A percentile compares a stretch with the other conserved stretches of the same genome.
These are phyloP conservation scores for Drosophila nigromelanica DNA, from an alignment of 1,140 invertebrate genomes.

Conservation along the genomic window DNA sequence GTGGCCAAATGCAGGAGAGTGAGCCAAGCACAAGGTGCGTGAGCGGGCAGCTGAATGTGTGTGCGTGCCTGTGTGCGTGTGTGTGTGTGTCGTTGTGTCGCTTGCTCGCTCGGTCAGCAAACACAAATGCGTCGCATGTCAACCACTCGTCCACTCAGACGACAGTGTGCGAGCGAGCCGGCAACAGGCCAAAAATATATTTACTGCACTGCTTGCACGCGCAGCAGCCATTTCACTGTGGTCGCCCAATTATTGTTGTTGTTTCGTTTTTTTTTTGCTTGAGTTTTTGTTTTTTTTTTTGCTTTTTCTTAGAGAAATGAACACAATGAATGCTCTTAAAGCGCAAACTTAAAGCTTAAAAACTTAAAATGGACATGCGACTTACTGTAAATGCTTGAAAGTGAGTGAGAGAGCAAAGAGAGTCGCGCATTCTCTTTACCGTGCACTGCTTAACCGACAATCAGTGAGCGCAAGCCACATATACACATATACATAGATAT, in stretches of 20 bases:
- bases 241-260: slow-evolving; percentile 18
- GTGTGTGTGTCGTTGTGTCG: slow-evolving; percentile 23
- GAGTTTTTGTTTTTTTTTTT: too few species aligned
- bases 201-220: slow-evolving; percentile 24
- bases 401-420: slow-evolving; percentile 16
- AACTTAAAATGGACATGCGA: background rate
- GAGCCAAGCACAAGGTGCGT: slow-evolving; percentile 50
- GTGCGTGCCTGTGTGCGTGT: slow-evolving; percentile 16
- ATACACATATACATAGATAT: too few species aligned
- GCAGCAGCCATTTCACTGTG: slow-evolving; percentile 2
- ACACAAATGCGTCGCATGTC: slow-evolving; percentile 74
- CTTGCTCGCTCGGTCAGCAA: slow-evolving; percentile 54
- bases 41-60: slow-evolving; percentile 35
- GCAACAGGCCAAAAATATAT: slow-evolving; percentile 47
- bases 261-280: background rate
- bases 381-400: slow-evolving; percentile 23
- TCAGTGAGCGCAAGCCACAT: background rate
- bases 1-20: slow-evolving; percentile 14
- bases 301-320: too few species aligned
- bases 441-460: slow-evolving; percentile 67
- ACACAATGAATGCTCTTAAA: slow-evolving; percentile 9
- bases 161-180: slow-evolving; percentile 63
- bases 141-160: slow-evolving; percentile 74
- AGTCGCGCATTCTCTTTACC: slow-evolving; percentile 30
- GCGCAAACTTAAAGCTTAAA: background rate